phyloP scores from a whole-genome alignment of 2,888 invertebrate species.

The Spodoptera exigua region DNA sequence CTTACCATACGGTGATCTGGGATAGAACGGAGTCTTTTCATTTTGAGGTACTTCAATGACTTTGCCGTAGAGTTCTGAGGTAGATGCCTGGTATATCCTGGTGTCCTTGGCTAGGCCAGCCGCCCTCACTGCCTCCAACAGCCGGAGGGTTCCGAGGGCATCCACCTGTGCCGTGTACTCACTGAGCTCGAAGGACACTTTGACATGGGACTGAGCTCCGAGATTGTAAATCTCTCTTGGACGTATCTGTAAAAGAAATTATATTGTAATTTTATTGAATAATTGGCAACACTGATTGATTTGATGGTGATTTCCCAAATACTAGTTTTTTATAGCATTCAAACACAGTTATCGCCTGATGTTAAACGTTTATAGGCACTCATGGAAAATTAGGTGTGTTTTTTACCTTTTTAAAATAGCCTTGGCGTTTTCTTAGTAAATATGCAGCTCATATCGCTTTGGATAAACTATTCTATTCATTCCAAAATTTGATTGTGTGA shows the following conservation, averaged over 20 bases:
- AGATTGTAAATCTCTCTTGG: constrained; percentile 99
- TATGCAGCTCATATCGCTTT: no score
- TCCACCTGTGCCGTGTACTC: constrained; percentile 99
- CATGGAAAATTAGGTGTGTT: no score
- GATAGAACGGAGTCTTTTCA: constrained; percentile 98
- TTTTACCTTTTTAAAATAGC: no score
- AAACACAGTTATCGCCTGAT: no score
- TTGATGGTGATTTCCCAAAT: no score
- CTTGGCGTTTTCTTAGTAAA: no score
- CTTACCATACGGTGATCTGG: constrained; percentile 98
- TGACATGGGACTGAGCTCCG: constrained; percentile 99
- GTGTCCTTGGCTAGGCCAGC: constrained; percentile 95
- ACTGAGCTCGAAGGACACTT: constrained; percentile 99
- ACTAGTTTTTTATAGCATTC: no score
- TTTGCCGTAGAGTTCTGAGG: constrained; percentile 98
- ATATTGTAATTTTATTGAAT: no score
- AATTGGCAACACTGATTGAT: no score
- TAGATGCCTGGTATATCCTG: constrained; percentile 98
- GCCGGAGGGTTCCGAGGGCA: constrained; percentile 96
- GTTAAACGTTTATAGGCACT: no score
- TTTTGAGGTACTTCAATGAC: constrained; percentile 97
- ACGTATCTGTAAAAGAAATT: constrained; percentile 76
- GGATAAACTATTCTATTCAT: no score
- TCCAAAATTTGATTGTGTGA: no score
- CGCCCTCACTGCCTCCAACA: constrained; percentile 97